Evolutionary conservation across 1,140 invertebrate genomes (phyloP), one percentile per base, ranked within the genome.

Genomic region (Fragariocoptes setiger): DNA sequence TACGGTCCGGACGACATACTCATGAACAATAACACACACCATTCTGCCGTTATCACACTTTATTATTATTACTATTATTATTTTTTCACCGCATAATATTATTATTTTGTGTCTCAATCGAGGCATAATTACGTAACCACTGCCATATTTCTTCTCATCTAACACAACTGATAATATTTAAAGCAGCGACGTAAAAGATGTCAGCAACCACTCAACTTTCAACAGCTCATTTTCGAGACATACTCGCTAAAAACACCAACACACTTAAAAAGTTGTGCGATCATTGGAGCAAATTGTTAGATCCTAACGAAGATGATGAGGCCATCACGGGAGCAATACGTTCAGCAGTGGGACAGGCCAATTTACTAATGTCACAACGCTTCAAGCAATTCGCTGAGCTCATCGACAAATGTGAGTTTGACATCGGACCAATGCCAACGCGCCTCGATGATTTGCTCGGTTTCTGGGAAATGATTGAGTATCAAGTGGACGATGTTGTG

Each of bases 401-500:
- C 12, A 46, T 40, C 35, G 40, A 48, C 21, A 49, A 45, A 37
- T 44, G 38, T 46, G n/a, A 46, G 42, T 35, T 42, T 46, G 19
- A 31, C 48, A 55, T 25, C 44, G 70, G 60, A 70, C 68, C 54
- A 67, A 73, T 53, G 58, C 65, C 14, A 25, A 85, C 80, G 2
- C 85, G 77, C 3, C 62, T 67, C 49, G 71, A 76, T 49, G 85
- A 92, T 57, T 62, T 90, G 41, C 76, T 75, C 50, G 85, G 85
- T 15, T 90, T 90, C 59, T 92, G 83, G 83, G 85, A 90, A 56
- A 85, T 92, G 78, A 77, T 92, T 4, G 70, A 71, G 55, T 65
- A 90, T 37, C 85, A 90, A 59, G 70, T 83, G 4, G 67, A 71
- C 21, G 71, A 78, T 56, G 65, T 82, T 15, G 67, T 80, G 53